Evolutionary conservation across 2,888 invertebrate genomes (phyloP), one percentile per base, ranked within the genome.

Genomic region (Caenorhabditis drosophilae): DNA sequence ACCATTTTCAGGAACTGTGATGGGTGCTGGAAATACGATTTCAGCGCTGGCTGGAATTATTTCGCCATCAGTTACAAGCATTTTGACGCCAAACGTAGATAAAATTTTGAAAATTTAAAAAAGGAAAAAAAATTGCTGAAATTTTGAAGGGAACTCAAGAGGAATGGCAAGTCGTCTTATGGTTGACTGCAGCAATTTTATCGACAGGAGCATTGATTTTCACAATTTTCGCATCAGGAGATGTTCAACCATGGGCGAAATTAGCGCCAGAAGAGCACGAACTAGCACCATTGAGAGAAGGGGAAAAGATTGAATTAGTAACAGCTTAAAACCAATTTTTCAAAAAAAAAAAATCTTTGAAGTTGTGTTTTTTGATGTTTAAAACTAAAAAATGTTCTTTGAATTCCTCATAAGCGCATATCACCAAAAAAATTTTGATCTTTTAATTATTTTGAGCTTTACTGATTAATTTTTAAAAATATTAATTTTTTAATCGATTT

Each of bases 181-280:
- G 73, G 70, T 45, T 84, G 35, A 81, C 83, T 9, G 79, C 76
- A 6, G 77, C 60, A 6, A 81, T 86, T 4, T 83, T 86, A 59
- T 56, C 84, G 15, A 62, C 79, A 44, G 86, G 86, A 16, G 84
- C 85, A 4, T 58, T 84, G 1, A 70, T 85, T 58, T 86, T 84
- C 76, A 55, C 64, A 1, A 26, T 73, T 9, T 58, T 73, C 41
- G 69, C 70, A 31, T 62, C 61, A 25, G 73, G 73, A 45, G 67
- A 70, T 20, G 71, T 71, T 9, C 71, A 74, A 53, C 60, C 62
- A 40, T 74, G 74, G 74, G 74, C 74, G 12, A 74, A 70, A 53
- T 40, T 55, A 18, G 40, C 55, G 1, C 45, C 50, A n/a, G 64
- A 63, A 31, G 58, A 54, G 26, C 69, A 73, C 35, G 70, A 67